Percentiles rank a stretch among this genome's conserved stretches.
Conservation (phyloP, 2,113 vertebrate species). For the Todiramphus chloris region DNA sequence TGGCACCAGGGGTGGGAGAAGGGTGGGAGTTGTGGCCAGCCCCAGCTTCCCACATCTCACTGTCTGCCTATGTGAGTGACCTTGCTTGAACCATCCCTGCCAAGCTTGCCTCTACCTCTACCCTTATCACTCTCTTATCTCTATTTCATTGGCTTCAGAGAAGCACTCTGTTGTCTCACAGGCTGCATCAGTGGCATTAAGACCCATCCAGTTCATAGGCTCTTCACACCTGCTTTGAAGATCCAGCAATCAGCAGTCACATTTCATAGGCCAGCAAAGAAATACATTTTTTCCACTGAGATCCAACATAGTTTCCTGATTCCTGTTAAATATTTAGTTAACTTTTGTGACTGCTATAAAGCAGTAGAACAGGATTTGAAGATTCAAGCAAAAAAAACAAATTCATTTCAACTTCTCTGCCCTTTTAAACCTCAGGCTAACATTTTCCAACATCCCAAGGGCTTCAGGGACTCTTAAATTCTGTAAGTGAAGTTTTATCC, state of each 20-base stretch:
- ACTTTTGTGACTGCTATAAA: neutral
- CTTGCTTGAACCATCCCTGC: neutral
- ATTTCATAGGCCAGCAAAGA: neutral
- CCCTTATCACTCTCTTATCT: neutral
- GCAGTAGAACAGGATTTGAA: neutral
- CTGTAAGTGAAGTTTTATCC: neutral
- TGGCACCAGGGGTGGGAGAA: neutral
- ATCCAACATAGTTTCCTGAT: neutral
- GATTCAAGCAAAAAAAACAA: neutral
- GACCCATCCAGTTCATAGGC: fast-evolving
- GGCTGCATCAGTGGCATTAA: neutral
- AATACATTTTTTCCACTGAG: neutral
- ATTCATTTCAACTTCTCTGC: neutral
- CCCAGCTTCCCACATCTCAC: fast-evolving
- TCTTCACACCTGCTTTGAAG: neutral
- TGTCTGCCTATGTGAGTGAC: neutral
- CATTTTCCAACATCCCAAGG: neutral
- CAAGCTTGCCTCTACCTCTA: neutral
- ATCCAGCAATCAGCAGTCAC: neutral
- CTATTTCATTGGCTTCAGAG: neutral
- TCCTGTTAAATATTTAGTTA: neutral
- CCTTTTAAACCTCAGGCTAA: neutral
- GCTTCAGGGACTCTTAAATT: neutral
- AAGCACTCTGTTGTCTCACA: neutral
- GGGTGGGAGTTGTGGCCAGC: neutral